Conservation (phyloP, 2,797 vertebrate genomes). For the Sebastes elongatus region DNA sequence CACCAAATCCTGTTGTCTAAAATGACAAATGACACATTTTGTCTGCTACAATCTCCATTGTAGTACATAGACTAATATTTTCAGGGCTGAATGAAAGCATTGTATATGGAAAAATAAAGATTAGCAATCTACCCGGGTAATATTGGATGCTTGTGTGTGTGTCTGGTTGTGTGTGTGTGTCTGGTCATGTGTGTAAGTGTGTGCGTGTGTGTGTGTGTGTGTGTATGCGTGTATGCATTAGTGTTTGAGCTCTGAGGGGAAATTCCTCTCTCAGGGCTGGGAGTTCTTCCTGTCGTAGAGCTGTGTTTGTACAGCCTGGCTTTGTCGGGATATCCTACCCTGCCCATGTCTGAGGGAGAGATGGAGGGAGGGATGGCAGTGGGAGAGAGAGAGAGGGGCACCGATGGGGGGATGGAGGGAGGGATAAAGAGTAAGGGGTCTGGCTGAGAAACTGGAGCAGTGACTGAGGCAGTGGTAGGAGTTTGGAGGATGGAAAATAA, state of each 20-base stretch:
- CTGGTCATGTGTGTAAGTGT: constrained; percentile 21
- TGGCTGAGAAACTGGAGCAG: constrained; percentile 6
- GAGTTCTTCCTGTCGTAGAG: constrained; percentile 85
- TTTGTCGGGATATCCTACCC: constrained; percentile 87
- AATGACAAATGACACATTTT: constrained; percentile 39
- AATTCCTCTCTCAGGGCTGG: constrained; percentile 84
- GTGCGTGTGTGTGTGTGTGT: background rate
- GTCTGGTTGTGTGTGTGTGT: constrained; percentile 5
- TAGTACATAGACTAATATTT: constrained; percentile 25
- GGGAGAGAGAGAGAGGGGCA: constrained; percentile 22
- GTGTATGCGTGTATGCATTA: constrained; percentile 36
- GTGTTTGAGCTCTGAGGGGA: constrained; percentile 75
- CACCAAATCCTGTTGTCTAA: constrained; percentile 37
- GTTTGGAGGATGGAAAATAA: constrained; percentile 20
- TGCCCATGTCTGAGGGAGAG: constrained; percentile 74
- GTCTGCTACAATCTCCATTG: background rate
- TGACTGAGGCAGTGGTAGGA: constrained; percentile 10
- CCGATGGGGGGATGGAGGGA: background rate
- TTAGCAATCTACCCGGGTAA: constrained; percentile 12
- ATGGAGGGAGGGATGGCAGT: constrained; percentile 22
- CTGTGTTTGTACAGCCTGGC: constrained; percentile 87
- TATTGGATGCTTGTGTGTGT: constrained; percentile 20
- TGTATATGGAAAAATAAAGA: constrained; percentile 34
- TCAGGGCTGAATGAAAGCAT: constrained; percentile 26
- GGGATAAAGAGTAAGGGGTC: background rate